These are phyloP conservation scores for Acanthosepion lycidas DNA, from an alignment of 2,888 invertebrate genomes.

Conservation along the genomic window DNA sequence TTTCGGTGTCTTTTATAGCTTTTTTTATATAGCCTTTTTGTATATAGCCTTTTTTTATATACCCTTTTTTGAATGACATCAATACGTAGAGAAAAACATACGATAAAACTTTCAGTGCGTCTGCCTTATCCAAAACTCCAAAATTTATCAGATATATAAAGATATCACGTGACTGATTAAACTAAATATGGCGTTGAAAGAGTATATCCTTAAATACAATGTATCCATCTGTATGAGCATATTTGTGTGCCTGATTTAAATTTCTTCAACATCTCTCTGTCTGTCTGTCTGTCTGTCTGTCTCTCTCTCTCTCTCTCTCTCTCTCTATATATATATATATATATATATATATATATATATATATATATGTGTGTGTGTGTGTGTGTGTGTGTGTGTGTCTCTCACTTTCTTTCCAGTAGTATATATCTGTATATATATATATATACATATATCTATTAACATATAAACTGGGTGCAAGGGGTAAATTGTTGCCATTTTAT, in stretches of 20 bases:
- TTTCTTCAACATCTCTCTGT: no score
- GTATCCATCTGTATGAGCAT: not conserved
- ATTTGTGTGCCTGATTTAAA: not conserved
- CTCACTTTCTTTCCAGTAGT: no score
- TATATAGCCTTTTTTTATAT: no score
- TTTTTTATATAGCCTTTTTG: not conserved
- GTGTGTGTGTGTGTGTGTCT: no score
- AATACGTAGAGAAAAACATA: not conserved
- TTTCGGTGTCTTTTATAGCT: not conserved
- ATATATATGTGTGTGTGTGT: no score
- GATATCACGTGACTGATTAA: not conserved
- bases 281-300: accelerated
- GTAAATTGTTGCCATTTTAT: no score
- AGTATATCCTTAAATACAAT: not conserved
- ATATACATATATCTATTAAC: no score
- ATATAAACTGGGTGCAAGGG: no score
- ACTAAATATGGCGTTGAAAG: not conserved
- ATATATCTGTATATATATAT: no score
- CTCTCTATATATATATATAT: no score
- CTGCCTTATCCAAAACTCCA: not conserved
- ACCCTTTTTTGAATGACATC: not conserved
- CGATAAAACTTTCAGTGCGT: not conserved
- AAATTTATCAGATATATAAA: not conserved
- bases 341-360: no score
- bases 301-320: no score